These are phyloP conservation scores for Drosophila navojoa DNA, from an alignment of 1,140 invertebrate species.

Conservation along the genomic window DNA sequence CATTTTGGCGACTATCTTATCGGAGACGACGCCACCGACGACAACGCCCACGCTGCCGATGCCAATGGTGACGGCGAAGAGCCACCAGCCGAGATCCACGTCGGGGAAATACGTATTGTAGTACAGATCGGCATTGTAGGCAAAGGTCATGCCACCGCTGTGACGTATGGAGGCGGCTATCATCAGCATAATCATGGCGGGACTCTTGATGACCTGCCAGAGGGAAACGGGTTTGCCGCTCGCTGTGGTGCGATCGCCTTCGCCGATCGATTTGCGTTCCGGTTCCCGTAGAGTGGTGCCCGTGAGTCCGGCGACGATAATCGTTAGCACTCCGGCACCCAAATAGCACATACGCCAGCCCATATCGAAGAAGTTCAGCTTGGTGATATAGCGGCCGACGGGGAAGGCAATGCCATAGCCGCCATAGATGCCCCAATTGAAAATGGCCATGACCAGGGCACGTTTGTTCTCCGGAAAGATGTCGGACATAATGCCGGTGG, in stretches of 20 bases:
- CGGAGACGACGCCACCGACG: slow-evolving; percentile 93
- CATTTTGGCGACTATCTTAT: slow-evolving; percentile 94
- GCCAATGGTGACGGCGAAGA: slow-evolving; percentile 93
- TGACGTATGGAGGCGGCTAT: slow-evolving; percentile 95
- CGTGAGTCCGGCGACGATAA: slow-evolving; percentile 90
- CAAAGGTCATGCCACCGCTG: slow-evolving; percentile 94
- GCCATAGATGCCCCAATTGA: slow-evolving; percentile 98
- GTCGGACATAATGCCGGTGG: slow-evolving; percentile 93
- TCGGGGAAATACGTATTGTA: slow-evolving; percentile 94
- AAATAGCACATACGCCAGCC: slow-evolving; percentile 96
- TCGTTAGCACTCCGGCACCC: slow-evolving; percentile 91
- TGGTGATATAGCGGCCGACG: slow-evolving; percentile 93
- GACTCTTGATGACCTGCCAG: slow-evolving; percentile 90
- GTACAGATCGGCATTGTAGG: slow-evolving; percentile 95
- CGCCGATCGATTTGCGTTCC: slow-evolving; percentile 88
- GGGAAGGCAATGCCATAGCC: slow-evolving; percentile 97
- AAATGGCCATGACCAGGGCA: slow-evolving; percentile 95
- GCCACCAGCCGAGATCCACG: slow-evolving; percentile 93
- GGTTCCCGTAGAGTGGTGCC: slow-evolving; percentile 92
- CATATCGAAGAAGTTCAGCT: slow-evolving; percentile 90
- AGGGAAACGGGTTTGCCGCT: slow-evolving; percentile 86
- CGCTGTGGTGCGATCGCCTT: slow-evolving; percentile 85
- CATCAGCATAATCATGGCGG: slow-evolving; percentile 91
- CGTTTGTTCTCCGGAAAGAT: slow-evolving; percentile 92
- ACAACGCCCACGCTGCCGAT: slow-evolving; percentile 95